Conservation (phyloP, 2,888 invertebrate genomes). For the Exephanes ischioxanthus region DNA sequence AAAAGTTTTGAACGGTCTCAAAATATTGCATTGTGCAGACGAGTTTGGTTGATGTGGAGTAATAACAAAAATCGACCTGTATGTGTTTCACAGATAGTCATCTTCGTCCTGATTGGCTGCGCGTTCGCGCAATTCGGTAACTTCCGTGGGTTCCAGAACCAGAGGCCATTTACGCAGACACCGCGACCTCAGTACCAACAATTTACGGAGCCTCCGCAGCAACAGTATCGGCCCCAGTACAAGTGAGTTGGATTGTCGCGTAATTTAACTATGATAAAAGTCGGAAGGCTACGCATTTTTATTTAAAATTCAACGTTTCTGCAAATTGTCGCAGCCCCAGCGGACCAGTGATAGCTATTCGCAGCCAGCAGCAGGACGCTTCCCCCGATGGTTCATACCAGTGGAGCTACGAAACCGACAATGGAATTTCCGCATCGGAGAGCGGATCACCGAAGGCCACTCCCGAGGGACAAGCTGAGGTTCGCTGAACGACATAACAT, state of each 20-base stretch:
- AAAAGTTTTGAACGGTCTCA: neutral
- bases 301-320: neutral
- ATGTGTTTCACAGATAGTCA: slow-evolving; percentile 77
- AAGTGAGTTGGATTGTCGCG: slow-evolving; percentile 68
- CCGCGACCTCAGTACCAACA: slow-evolving; percentile 72
- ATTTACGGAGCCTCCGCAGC: slow-evolving; percentile 61
- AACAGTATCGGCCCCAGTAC: slow-evolving; percentile 75
- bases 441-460: slow-evolving; percentile 78
- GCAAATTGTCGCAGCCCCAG: slow-evolving; percentile 64
- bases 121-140: slow-evolving; percentile 78
- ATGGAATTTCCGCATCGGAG: slow-evolving; percentile 82
- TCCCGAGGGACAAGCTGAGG: slow-evolving; percentile 78
- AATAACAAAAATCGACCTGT: slow-evolving; percentile 57
- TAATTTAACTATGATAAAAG: neutral
- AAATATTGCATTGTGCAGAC: slow-evolving; percentile 10
- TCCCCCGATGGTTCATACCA: slow-evolving; percentile 81
- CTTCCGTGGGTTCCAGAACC: slow-evolving; percentile 74
- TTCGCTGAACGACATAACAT: slow-evolving; percentile 54
- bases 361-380: slow-evolving; percentile 78
- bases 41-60: slow-evolving; percentile 24
- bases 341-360: slow-evolving; percentile 78
- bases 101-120: slow-evolving; percentile 76
- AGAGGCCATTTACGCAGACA: slow-evolving; percentile 74
- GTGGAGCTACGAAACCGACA: slow-evolving; percentile 83
- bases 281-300: neutral